Evolutionary conservation across 2,113 vertebrate genomes (phyloP).

Genomic region (Centropus bengalensis): DNA sequence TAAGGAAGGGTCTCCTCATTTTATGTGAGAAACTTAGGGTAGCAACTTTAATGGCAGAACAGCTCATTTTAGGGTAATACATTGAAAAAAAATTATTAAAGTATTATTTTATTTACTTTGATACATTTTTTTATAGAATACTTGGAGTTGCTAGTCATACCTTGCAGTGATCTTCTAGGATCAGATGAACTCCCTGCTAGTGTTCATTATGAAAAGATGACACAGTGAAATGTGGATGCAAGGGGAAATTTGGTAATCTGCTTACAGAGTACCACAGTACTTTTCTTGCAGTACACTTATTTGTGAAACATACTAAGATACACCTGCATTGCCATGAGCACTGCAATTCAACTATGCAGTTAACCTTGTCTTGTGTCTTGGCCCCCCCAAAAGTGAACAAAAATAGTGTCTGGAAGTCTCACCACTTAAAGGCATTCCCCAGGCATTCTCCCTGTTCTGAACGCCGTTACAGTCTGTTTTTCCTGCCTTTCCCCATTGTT

Average conservation of each 20-base stretch:
- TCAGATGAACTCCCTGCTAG: background rate
- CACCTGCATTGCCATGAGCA: rapidly evolving
- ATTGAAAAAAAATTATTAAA: background rate
- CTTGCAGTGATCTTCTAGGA: background rate
- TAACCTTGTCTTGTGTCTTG: background rate
- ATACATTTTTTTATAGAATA: background rate
- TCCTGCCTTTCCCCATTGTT: background rate
- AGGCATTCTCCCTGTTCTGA: rapidly evolving
- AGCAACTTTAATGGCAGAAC: background rate
- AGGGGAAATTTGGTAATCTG: background rate
- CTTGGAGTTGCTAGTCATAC: background rate
- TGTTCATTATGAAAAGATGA: background rate
- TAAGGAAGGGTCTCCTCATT: background rate
- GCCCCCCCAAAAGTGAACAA: background rate
- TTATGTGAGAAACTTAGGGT: background rate
- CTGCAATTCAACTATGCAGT: background rate
- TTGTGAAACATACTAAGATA: background rate
- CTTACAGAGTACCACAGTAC: background rate
- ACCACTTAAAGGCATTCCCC: background rate
- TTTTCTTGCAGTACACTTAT: background rate
- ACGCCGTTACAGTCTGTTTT: background rate
- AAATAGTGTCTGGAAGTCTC: background rate
- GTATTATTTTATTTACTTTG: background rate
- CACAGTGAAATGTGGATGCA: background rate
- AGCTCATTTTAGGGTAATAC: background rate